phyloP scores from a whole-genome alignment of 2,888 invertebrate genomes.

The Sarcophaga carnaria region DNA sequence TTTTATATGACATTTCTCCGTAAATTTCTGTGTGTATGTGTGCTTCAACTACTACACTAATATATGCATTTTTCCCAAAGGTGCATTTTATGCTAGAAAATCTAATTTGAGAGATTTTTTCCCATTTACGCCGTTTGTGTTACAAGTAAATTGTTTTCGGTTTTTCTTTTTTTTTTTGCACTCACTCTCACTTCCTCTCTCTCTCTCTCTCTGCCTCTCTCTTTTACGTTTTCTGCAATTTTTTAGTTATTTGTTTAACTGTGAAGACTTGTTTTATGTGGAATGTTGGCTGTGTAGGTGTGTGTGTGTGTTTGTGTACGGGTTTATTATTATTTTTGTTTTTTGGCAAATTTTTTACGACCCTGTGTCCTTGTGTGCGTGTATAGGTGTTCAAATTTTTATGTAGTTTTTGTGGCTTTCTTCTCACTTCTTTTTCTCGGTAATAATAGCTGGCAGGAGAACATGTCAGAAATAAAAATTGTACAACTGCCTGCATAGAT shows the following conservation, averaged over 20 bases:
- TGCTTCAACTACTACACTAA: slow-evolving; percentile 38
- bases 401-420: slow-evolving; percentile 36
- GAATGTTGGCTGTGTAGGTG: neutral
- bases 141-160: slow-evolving; percentile 65
- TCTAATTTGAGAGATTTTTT: slow-evolving; percentile 79
- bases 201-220: neutral
- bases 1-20: neutral
- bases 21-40: slow-evolving; percentile 5
- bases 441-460: slow-evolving; percentile 39
- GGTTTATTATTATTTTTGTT: slow-evolving; percentile 57
- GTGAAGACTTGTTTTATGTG: slow-evolving; percentile 36
- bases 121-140: slow-evolving; percentile 66
- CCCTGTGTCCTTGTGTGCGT: slow-evolving; percentile 20
- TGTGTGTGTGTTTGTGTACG: slow-evolving; percentile 13
- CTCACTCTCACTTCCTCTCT: neutral
- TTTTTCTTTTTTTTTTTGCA: slow-evolving; percentile 31
- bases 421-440: slow-evolving; percentile 1
- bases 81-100: slow-evolving; percentile 79
- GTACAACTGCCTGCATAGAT: too few relatives aligned
- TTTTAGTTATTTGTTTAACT: slow-evolving; percentile 15
- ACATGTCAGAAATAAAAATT: slow-evolving; percentile 42
- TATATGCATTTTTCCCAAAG: slow-evolving; percentile 78
- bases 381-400: neutral
- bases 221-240: neutral
- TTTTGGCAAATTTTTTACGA: slow-evolving; percentile 57